Percentiles rank a stretch among this genome's conserved stretches.
Evolutionary conservation across 2,797 vertebrate species (phyloP).

Genomic region (Aselliscus stoliczkanus): DNA sequence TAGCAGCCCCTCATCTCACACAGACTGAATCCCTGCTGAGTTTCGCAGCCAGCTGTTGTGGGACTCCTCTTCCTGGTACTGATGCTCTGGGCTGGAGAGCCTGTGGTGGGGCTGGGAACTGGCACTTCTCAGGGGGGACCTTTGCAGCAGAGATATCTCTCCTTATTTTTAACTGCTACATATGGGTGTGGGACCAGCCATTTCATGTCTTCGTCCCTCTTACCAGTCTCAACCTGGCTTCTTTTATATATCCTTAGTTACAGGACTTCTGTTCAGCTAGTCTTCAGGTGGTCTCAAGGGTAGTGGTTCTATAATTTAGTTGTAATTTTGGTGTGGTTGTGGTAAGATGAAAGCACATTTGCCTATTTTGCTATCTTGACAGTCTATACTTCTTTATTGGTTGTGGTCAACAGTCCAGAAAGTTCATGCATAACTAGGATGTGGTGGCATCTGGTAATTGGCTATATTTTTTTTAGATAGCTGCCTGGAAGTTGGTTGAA

Average conservation of each 20-base stretch:
- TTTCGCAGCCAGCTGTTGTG: no score
- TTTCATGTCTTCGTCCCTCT: neutral
- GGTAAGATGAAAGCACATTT: neutral
- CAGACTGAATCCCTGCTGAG: no score
- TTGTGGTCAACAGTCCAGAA: neutral
- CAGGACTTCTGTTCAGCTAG: no score
- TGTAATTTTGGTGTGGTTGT: neutral
- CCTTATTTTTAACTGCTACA: neutral
- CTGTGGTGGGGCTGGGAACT: no score
- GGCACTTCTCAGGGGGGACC: no score
- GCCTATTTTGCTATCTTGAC: neutral
- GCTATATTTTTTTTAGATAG: neutral
- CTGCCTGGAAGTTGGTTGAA: neutral
- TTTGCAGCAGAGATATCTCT: no score
- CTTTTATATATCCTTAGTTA: neutral
- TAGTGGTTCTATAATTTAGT: neutral
- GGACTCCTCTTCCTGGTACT: no score
- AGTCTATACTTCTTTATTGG: neutral
- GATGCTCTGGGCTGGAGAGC: no score
- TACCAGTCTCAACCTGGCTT: neutral
- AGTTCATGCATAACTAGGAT: neutral
- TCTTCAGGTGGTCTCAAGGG: neutral
- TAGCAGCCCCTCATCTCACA: no score
- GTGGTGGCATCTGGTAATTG: neutral
- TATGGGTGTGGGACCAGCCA: neutral